These are phyloP conservation scores for Phasia obesa DNA, from an alignment of 2,888 invertebrate species.

Conservation along the genomic window DNA sequence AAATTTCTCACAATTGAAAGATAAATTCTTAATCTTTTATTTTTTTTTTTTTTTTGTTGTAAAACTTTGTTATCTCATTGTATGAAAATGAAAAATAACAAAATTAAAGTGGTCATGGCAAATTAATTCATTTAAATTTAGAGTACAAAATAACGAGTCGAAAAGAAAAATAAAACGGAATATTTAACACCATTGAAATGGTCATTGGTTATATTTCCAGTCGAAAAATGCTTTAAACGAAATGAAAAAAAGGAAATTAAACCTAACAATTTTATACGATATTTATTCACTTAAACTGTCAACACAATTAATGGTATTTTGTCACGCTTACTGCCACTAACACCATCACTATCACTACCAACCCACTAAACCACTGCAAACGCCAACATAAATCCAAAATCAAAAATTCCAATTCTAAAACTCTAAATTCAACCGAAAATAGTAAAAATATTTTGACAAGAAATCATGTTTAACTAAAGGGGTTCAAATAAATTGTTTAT, in stretches of 20 bases:
- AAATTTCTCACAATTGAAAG: conserved; percentile 37
- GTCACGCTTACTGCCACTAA: conserved; percentile 63
- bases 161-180: conserved; percentile 30
- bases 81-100: conserved; percentile 24
- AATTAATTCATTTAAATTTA: conserved; percentile 65
- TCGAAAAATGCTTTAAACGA: background rate
- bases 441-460: conserved; percentile 61
- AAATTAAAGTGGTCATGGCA: conserved; percentile 57
- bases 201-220: conserved; percentile 55
- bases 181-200: conserved; percentile 66
- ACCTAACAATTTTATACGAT: conserved; percentile 43
- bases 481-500: conserved; percentile 54
- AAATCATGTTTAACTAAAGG: conserved; percentile 70
- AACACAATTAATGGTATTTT: conserved; percentile 70
- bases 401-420: conserved; percentile 17
- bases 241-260: conserved; percentile 29
- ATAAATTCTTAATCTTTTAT: conserved; percentile 45
- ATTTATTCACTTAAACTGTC: conserved; percentile 70
- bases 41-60: conserved; percentile 45
- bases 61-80: conserved; percentile 51
- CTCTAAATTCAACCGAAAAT: conserved; percentile 17
- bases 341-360: conserved; percentile 4
- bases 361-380: background rate
- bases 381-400: conserved; percentile 10
- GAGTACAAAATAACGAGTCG: conserved; percentile 33